Conservation (phyloP, 2,113 vertebrate genomes). For the Podocnemis expansa region DNA sequence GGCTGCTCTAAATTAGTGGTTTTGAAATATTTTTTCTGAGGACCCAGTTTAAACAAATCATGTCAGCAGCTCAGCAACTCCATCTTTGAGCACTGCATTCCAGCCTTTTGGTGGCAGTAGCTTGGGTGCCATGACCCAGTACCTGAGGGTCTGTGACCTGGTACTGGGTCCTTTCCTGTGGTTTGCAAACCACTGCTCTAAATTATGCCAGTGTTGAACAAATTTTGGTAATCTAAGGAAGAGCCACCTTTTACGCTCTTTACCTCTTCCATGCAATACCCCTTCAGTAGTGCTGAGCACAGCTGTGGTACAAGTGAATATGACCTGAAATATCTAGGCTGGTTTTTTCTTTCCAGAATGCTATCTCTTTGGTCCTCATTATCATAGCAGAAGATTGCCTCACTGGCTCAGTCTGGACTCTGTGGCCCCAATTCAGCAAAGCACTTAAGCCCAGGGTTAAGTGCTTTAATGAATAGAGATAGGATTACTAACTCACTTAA, state of each 20-base stretch:
- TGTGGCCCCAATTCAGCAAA: accelerated
- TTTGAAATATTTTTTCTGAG: too few relatives aligned
- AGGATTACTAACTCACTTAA: not conserved
- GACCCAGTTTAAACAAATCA: too few relatives aligned
- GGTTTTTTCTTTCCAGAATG: not conserved
- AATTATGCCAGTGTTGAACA: not conserved
- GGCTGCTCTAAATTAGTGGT: not conserved
- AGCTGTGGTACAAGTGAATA: not conserved
- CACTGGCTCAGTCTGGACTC: accelerated
- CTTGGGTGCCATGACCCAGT: too few relatives aligned
- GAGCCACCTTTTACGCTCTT: not conserved
- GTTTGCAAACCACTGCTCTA: too few relatives aligned
- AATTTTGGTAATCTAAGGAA: not conserved
- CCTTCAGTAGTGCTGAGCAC: not conserved
- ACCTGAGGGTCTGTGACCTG: too few relatives aligned
- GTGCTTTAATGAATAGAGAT: not conserved
- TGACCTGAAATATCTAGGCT: accelerated
- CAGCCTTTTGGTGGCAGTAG: too few relatives aligned
- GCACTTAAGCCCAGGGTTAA: accelerated
- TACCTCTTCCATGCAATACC: not conserved
- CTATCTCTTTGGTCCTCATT: not conserved
- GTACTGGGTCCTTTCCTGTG: too few relatives aligned
- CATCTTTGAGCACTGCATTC: too few relatives aligned
- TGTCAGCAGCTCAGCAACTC: too few relatives aligned
- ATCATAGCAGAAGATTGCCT: not conserved